Evolutionary conservation across 1,140 invertebrate genomes (phyloP), one percentile per base, ranked within the genome.

Genomic region (Oedothorax gibbosus): DNA sequence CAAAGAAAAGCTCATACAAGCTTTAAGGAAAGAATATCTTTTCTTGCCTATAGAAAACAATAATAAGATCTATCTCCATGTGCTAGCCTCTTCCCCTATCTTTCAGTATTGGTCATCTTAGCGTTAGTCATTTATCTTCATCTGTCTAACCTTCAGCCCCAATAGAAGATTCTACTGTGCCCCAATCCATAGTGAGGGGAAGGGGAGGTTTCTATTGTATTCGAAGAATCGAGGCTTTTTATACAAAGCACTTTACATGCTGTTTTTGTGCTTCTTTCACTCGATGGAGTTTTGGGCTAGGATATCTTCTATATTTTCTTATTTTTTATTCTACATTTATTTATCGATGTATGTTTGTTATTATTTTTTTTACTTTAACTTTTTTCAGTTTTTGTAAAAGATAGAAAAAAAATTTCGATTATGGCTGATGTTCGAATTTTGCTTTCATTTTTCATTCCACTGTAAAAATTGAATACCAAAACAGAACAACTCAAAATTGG

Each of bases 51-150:
- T 69, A 69, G 12, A 5, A 50, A 15, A 69, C 49, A 50, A 50
- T 51, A 8, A 50, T 8, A n/a, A 51, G 14, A 69, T 51, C 15
- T 69, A 69, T 50, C 15, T 14, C 49, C 18, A 69, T 8, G 20
- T 9, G 10, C 49, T 51, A 9, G 49, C 49, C 12, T n/a, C 10
- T 69, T 51, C 53, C 35, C 57, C 14, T 69, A n/a, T 50, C 10
- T 14, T 50, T n/a, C 14, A 7, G 8, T 69, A 51, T 69, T 69
- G 68, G 35, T 69, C 68, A 69, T 69, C 68, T 69, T 69, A 50
- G 35, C 35, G 49, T 14, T n/a, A 50, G 18, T 50, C 68, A 69
- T 69, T 69, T 69, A 69, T 69, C 68, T 69, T 69, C 68, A 69
- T 69, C 35, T 69, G 68, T 69, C 35, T 69, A 69, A 69, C 49